A percentile compares a stretch with the other conserved stretches of the same genome.
Conservation (phyloP, 2,113 vertebrate species). For the Oncorhynchus keta region DNA sequence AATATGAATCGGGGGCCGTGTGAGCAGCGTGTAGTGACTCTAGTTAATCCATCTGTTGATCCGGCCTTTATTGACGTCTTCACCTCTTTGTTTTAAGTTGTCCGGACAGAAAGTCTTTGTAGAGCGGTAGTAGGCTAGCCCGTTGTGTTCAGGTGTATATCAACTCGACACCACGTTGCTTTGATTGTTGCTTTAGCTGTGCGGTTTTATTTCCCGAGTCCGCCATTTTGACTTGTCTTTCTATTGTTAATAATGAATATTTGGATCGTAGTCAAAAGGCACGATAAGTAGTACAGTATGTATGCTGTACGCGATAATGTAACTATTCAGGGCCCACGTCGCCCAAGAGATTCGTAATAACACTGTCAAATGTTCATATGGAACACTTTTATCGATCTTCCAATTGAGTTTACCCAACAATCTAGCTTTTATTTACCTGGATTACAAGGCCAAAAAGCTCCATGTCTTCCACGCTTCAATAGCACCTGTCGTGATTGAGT, state of each 20-base stretch:
- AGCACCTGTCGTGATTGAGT: slow-evolving; percentile 50
- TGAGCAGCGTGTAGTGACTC: slow-evolving; percentile 1
- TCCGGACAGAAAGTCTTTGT: slow-evolving; percentile 35
- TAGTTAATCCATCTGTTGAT: slow-evolving; percentile 65
- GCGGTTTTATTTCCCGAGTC: slow-evolving; percentile 34
- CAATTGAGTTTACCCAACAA: slow-evolving; percentile 54
- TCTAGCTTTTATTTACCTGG: slow-evolving; percentile 64
- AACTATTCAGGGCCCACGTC: too few species aligned
- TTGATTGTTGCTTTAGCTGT: slow-evolving; percentile 21
- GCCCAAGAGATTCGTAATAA: slow-evolving; percentile 16
- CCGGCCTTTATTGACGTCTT: slow-evolving; percentile 66
- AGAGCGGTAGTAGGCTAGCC: not conserved
- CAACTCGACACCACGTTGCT: too few species aligned
- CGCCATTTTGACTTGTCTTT: not conserved
- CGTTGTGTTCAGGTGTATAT: not conserved
- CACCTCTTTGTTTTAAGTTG: slow-evolving; percentile 46
- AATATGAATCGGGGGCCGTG: slow-evolving; percentile 61
- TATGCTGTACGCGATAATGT: too few species aligned
- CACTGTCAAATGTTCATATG: slow-evolving; percentile 23
- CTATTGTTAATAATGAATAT: not conserved
- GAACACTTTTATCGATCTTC: too few species aligned
- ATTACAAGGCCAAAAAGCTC: slow-evolving; percentile 53
- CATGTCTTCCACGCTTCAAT: slow-evolving; percentile 50
- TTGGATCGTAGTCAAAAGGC: not conserved
- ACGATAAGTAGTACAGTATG: not conserved